phyloP scores from a whole-genome alignment of 2,888 invertebrate genomes.

The Barypeithes pellucidus region DNA sequence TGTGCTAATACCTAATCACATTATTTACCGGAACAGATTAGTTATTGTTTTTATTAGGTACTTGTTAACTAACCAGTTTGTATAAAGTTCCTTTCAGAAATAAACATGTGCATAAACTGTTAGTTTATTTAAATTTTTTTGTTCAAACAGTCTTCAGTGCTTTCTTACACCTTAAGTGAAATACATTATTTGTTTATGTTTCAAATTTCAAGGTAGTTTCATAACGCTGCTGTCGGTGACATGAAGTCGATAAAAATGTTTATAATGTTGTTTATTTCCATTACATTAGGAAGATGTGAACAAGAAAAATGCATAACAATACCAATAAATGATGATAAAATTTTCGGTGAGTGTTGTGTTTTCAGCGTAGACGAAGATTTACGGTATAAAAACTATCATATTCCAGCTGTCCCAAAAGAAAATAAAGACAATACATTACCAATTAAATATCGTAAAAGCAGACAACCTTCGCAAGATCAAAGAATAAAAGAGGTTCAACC shows the following conservation, averaged over 20 bases:
- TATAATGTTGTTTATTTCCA: background rate
- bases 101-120: conserved; percentile 11
- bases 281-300: conserved; percentile 6
- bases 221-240: conserved; percentile 2
- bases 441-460: background rate
- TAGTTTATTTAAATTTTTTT: background rate
- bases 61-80: conserved; percentile 15
- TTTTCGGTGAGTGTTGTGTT: conserved; percentile 36
- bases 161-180: conserved; percentile 3
- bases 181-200: conserved; percentile 10
- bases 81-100: background rate
- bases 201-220: conserved; percentile 15
- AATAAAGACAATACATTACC: background rate
- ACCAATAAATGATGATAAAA: conserved; percentile 19
- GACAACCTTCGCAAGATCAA: background rate
- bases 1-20: conserved; percentile 4
- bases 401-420: too few relatives aligned
- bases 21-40: conserved; percentile 36
- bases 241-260: conserved; percentile 10
- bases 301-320: conserved; percentile 20
- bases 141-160: background rate
- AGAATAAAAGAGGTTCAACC: background rate
- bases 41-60: conserved; percentile 2
- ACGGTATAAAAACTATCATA: background rate
- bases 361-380: conserved; percentile 1